These are phyloP conservation scores for Oreocharis arfaki DNA, from an alignment of 2,113 vertebrate genomes.

Conservation along the genomic window DNA sequence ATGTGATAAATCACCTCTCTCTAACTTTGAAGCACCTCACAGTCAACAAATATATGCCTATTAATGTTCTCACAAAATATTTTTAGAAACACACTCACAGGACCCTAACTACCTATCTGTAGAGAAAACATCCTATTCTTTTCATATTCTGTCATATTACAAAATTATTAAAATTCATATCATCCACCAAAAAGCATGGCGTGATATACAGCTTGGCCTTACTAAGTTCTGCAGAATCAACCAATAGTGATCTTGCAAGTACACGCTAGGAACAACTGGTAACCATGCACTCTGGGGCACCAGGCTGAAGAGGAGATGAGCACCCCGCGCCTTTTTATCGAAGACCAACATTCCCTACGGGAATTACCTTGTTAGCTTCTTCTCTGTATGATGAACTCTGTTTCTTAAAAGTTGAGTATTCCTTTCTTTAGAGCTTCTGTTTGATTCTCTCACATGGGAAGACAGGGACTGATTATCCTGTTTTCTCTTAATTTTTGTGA, in stretches of 20 bases:
- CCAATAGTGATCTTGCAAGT: background rate
- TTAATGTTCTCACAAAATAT: background rate
- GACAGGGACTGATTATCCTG: background rate
- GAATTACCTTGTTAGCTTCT: background rate
- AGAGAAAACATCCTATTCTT: background rate
- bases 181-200: background rate
- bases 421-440: background rate
- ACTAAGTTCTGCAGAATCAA: background rate
- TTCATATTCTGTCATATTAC: background rate
- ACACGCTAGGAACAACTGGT: background rate
- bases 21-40: background rate
- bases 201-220: background rate
- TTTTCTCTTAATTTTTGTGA: background rate
- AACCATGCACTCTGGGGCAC: background rate
- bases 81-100: background rate
- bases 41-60: background rate
- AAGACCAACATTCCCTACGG: background rate
- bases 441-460: background rate
- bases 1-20: background rate
- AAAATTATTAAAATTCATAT: background rate
- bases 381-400: background rate
- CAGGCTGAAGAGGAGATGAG: accelerated
- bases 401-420: background rate
- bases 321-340: background rate
- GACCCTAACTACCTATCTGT: background rate